These are phyloP conservation scores for Caradrina clavipalpis DNA, from an alignment of 2,888 invertebrate genomes.

Conservation along the genomic window DNA sequence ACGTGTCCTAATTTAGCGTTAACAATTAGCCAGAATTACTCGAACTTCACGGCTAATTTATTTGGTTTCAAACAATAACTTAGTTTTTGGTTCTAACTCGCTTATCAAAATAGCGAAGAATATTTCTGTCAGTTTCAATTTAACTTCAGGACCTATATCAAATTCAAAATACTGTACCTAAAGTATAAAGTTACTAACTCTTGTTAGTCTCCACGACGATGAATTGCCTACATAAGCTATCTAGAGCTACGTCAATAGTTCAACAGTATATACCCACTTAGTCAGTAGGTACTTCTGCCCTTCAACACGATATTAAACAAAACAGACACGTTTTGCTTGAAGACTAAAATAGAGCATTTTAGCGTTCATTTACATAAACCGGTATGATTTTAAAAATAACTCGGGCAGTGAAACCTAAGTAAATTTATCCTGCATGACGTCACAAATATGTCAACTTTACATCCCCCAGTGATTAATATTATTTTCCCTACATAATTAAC, in stretches of 20 bases:
- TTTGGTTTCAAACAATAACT: slow-evolving; percentile 13
- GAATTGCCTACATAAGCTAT: slow-evolving; percentile 36
- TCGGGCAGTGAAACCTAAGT: neutral
- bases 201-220: slow-evolving; percentile 8
- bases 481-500: slow-evolving; percentile 7
- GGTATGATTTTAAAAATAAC: neutral
- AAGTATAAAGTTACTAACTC: slow-evolving; percentile 23
- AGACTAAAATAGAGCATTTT: slow-evolving; percentile 2
- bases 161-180: slow-evolving; percentile 6
- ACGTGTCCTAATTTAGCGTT: neutral
- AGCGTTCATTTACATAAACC: neutral
- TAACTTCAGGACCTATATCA: slow-evolving; percentile 6
- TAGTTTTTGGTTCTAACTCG: neutral
- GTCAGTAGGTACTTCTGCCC: neutral
- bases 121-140: slow-evolving; percentile 12
- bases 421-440: neutral
- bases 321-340: slow-evolving; percentile 22
- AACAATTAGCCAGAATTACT: neutral
- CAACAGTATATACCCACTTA: neutral
- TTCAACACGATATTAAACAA: slow-evolving; percentile 13
- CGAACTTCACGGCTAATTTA: neutral
- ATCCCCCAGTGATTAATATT: neutral
- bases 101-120: slow-evolving; percentile 1
- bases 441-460: neutral
- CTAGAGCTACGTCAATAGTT: slow-evolving; percentile 25